Evolutionary conservation across 2,888 invertebrate genomes (phyloP), one percentile per base, ranked within the genome.

Genomic region (Coecobrya sp.): DNA sequence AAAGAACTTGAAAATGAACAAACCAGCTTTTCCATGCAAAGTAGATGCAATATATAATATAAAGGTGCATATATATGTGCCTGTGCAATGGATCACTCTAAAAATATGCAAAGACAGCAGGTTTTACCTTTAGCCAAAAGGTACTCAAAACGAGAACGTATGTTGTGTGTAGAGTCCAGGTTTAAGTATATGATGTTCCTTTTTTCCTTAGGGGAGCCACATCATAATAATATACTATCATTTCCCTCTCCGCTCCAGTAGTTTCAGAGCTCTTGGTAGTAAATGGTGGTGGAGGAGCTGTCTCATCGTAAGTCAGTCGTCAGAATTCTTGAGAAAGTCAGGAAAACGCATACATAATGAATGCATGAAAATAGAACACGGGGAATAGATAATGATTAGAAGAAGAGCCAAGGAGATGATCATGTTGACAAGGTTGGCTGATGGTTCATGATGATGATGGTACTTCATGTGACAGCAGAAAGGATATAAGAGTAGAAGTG

Each of bases 281-380:
- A 36, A 22, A n/a, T 62, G 8, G 59, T 55, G 22, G 55, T 19
- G 19, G 42, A 30, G 19, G 42, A 30, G 45, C 65, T 65, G 25
- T 59, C 89, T 90, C 76, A 16, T 70, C 62, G 7, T 55, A 55
- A 76, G 76, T 76, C 62, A 89, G 73, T 36, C 65, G 68, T 82
- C 52, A 52, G 45, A 84, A 84, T 84, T 84, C 84, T 52, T 89
- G 89, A 59, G 84, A 73, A 76, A 90, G 62, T 62, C 45, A 19
- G 25, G 62, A 76, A 22, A 65, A 79, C 65, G 86, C 91, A 91
- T 91, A 76, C 91, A 91, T 91, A 91, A 91, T 91, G 86, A 91
- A 91, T 91, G 42, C 10, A 62, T 73, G 73, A 62, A 82, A 76
- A 59, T 84, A 76, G 84, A 79, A 22, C 42, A 81, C 13, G 49